Evolutionary conservation across 2,888 invertebrate species (phyloP), one percentile per base, ranked within the genome.

Genomic region (Brenthis hecate): DNA sequence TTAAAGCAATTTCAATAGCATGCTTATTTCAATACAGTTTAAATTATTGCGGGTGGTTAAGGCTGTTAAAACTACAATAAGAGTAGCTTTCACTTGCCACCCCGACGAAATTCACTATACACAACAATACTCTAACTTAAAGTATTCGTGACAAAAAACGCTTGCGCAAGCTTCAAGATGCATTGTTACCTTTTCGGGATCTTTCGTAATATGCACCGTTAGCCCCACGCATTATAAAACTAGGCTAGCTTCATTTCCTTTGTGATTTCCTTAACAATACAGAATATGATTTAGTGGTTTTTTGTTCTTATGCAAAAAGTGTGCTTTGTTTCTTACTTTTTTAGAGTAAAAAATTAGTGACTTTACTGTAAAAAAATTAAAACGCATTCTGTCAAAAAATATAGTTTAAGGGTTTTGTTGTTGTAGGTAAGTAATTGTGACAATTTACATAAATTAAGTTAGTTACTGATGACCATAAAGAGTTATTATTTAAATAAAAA

Each of bases 41-140:
- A 62, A 73, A 72, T 72, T 70, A 65, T 36, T 66, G 71, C 70
- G 71, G 72, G 70, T 69, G 70, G 74, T 73, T 72, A 65, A 61
- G 74, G 70, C 55, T 73, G 69, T 68, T 74, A 72, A 75, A 73
- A 70, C 68, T 64, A 75, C 73, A 77, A 78, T 77, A 75, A 73
- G 66, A 65, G 71, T 80, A 83, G 85, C 89, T 91, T 91, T 91
- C 90, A 83, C 90, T 81, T 86, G 83, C 90, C 91, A 90, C 90
- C 89, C 88, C 76, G 76, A 68, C 73, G 78, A 85, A 85, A 87
- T 85, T 81, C 76, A 74, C 76, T 74, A 71, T 75, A 81, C 83
- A 55, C 53, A 85, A 70, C 65, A 70, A 66, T 65, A 70, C 65
- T 60, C 53, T 64, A 43, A 0, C 61, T 57, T 32, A 66, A 66